Conservation (phyloP, 2,113 vertebrate species). For the Dendrocopos noguchii region DNA sequence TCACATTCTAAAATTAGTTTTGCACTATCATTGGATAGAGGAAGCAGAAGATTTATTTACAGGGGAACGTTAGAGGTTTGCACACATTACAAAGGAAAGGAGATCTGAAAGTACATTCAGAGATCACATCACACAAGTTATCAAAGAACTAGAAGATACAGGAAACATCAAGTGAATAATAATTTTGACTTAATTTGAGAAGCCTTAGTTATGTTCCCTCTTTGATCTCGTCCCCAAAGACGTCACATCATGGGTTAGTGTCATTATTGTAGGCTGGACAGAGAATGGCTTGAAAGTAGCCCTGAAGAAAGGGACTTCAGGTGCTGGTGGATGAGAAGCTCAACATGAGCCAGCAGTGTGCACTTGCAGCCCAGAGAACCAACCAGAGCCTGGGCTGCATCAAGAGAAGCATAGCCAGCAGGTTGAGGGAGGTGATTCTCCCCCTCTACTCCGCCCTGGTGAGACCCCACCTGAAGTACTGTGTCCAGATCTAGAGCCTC, state of each 20-base stretch:
- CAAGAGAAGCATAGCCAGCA: too few species aligned
- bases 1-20: not conserved
- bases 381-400: too few species aligned
- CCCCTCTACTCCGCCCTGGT: too few species aligned
- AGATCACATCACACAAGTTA: not conserved
- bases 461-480: too few species aligned
- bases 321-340: too few species aligned
- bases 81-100: not conserved
- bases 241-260: not conserved
- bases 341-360: too few species aligned
- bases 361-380: too few species aligned
- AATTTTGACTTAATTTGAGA: not conserved
- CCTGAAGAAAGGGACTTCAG: too few species aligned
- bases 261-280: not conserved
- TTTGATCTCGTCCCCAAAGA: not conserved
- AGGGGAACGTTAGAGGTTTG: not conserved
- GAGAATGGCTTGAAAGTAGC: too few species aligned
- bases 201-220: not conserved
- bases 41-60: not conserved
- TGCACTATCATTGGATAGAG: not conserved
- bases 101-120: not conserved
- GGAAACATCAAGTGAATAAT: not conserved
- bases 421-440: too few species aligned
- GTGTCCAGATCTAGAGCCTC: too few species aligned
- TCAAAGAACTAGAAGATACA: not conserved